These are phyloP conservation scores for Cariama cristata DNA, from an alignment of 2,113 vertebrate genomes.

Conservation along the genomic window DNA sequence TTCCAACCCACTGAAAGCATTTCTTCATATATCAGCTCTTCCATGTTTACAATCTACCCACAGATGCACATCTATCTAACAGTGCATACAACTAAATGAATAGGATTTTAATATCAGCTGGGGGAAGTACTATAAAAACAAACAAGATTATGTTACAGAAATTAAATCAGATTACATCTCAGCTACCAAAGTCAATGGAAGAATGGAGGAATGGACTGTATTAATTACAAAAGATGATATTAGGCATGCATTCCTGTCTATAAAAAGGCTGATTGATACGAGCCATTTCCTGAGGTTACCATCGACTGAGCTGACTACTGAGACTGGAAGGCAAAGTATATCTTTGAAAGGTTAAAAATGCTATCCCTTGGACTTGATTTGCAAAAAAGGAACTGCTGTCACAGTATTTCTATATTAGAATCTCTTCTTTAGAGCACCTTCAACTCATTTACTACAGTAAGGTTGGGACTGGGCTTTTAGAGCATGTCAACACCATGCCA, in stretches of 20 bases:
- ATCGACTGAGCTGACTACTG: neutral
- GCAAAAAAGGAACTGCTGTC: neutral
- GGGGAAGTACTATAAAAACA: constrained; percentile 69
- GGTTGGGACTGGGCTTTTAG: neutral
- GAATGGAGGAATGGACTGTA: constrained; percentile 15
- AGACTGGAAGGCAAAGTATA: neutral
- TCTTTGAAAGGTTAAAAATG: neutral
- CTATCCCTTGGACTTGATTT: neutral
- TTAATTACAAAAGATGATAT: constrained; percentile 47
- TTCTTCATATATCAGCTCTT: constrained; percentile 33
- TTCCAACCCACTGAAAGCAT: neutral
- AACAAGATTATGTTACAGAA: constrained; percentile 74
- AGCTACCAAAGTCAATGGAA: constrained; percentile 53
- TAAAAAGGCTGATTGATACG: neutral
- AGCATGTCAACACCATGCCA: rapidly evolving
- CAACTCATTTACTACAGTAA: neutral
- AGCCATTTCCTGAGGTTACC: neutral
- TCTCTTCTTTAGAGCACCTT: neutral
- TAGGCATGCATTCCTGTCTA: neutral
- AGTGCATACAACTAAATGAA: constrained; percentile 70
- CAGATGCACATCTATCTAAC: constrained; percentile 52
- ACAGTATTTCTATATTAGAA: neutral
- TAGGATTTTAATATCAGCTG: constrained; percentile 77
- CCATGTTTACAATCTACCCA: constrained; percentile 37
- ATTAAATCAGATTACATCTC: constrained; percentile 71